Conservation (phyloP, 2,113 vertebrate species). For the Centropus unirufus region DNA sequence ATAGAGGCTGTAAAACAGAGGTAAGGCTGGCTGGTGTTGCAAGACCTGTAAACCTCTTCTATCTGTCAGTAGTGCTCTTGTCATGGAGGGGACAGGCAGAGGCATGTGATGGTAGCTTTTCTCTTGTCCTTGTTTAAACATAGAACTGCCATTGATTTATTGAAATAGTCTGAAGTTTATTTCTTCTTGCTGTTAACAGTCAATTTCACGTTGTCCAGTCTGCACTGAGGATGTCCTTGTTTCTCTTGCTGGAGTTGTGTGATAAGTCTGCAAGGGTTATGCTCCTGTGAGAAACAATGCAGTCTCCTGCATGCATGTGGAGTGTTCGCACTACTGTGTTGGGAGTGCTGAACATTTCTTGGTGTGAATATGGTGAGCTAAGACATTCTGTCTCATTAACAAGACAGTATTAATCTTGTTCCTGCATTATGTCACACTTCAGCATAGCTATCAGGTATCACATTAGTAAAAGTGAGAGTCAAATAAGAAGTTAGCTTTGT, state of each 20-base stretch:
- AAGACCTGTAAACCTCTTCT: not conserved
- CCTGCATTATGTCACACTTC: not conserved
- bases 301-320: not conserved
- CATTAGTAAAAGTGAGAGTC: not conserved
- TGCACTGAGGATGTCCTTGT: not conserved
- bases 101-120: not conserved
- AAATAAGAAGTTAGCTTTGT: not conserved
- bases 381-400: not conserved
- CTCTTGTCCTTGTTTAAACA: slow-evolving; percentile 21
- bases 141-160: slow-evolving; percentile 9
- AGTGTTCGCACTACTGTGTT: not conserved
- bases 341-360: not conserved
- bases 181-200: not conserved
- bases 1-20: not conserved
- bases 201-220: not conserved
- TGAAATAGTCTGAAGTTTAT: not conserved
- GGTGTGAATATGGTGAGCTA: not conserved
- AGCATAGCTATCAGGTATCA: not conserved
- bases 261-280: not conserved
- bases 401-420: not conserved
- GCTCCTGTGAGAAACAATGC: not conserved
- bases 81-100: not conserved
- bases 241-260: not conserved
- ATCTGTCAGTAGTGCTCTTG: not conserved
- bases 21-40: not conserved